phyloP scores from a whole-genome alignment of 2,888 invertebrate species.

The Calameuta pallipes region DNA sequence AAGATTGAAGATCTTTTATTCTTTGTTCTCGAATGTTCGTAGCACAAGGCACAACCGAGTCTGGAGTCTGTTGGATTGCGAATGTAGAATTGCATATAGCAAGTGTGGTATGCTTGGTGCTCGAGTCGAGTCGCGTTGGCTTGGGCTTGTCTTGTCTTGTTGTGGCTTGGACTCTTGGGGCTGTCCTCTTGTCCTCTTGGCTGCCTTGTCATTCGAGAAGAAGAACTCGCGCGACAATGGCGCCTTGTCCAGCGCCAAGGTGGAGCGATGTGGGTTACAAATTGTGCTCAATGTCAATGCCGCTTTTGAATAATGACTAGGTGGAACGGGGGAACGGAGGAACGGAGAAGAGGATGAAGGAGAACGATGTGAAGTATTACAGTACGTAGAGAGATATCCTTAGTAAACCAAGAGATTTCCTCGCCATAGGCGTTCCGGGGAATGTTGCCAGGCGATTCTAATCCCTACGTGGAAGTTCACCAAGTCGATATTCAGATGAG shows the following conservation, averaged over 20 bases:
- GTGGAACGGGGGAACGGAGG: not conserved
- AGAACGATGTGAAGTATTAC: not conserved
- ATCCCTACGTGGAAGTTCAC: not conserved
- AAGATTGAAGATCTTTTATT: not conserved
- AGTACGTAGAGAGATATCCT: not conserved
- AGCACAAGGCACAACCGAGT: not conserved
- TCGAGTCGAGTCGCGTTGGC: not conserved
- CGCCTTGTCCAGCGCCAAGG: constrained; percentile 6
- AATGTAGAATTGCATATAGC: not conserved
- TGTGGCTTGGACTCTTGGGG: not conserved
- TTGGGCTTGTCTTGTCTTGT: not conserved
- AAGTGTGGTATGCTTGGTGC: not conserved
- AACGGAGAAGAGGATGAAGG: not conserved
- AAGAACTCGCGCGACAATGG: not conserved
- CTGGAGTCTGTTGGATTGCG: not conserved
- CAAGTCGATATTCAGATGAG: not conserved
- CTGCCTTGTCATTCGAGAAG: not conserved
- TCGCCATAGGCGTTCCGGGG: not conserved
- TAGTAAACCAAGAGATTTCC: not conserved
- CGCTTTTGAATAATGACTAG: constrained; percentile 4
- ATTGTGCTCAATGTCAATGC: constrained; percentile 4
- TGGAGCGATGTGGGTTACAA: constrained; percentile 5
- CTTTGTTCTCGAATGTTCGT: not conserved
- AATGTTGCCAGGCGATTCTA: not conserved
- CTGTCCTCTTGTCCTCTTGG: not conserved